Evolutionary conservation across 2,888 invertebrate genomes (phyloP).

Genomic region (Notodonta ziczac): DNA sequence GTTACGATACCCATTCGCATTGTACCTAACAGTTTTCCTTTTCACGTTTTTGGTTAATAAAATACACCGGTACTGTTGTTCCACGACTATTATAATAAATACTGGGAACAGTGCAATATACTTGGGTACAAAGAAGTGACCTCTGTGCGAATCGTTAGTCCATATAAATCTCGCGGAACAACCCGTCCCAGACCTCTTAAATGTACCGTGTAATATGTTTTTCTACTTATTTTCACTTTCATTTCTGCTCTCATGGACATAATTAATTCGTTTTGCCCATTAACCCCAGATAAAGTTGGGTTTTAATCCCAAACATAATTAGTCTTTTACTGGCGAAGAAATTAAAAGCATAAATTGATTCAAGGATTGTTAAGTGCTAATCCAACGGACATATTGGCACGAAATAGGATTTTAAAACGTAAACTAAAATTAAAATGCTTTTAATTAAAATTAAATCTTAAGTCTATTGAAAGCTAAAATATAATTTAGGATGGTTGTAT

Average conservation of each 20-base stretch:
- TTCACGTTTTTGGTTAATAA: not conserved
- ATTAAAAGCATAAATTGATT: not conserved
- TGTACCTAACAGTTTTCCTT: not conserved
- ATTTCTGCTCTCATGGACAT: not conserved
- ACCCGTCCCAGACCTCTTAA: conserved; percentile 3
- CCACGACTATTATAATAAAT: not conserved
- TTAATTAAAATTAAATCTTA: no score
- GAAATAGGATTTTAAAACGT: not conserved
- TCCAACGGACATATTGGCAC: not conserved
- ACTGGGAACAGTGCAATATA: conserved; percentile 1
- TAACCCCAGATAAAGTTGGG: conserved; percentile 1
- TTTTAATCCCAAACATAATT: conserved; percentile 5
- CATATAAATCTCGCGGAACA: conserved; percentile 1
- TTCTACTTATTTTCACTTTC: conserved; percentile 9
- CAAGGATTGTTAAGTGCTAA: not conserved
- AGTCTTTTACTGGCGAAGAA: not conserved
- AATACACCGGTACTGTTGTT: not conserved
- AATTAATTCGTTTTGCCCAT: conserved; percentile 7
- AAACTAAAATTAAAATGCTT: no score
- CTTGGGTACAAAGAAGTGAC: conserved; percentile 2
- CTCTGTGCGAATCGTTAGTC: not conserved
- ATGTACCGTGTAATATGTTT: conserved; percentile 10
- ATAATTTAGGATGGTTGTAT: no score
- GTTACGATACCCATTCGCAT: not conserved
- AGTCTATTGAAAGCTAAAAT: no score